Evolutionary conservation across 2,797 vertebrate species (phyloP), one percentile per base, ranked within the genome.

Genomic region (Alcedo quadribrachys): DNA sequence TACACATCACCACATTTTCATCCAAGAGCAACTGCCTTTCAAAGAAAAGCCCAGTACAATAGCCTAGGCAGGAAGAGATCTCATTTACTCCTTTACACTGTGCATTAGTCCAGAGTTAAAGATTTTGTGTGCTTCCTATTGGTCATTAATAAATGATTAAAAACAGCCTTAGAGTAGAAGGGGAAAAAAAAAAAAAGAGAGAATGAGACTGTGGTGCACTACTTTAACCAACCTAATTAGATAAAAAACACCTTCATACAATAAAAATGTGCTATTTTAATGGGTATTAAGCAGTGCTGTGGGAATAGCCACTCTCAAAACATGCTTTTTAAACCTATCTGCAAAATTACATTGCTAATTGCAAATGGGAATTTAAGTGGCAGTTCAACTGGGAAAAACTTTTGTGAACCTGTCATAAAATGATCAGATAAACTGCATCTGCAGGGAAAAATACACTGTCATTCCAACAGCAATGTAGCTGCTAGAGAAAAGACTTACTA

Each of bases 341-440:
- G 75, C 71, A 87, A 93, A 95, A 85, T 82, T 82, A 68, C 55
- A 66, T 27, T 75, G 65, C 66, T 92, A 89, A 95, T 89, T 91
- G 82, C 76, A 88, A 87, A 74, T 66, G 69, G 60, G 78, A 95
- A 85, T 90, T 85, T 85, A 93, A 90, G 73, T 54, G 28, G 69
- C 84, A 89, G 70, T 42, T 55, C 66, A 82, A 51, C 28, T 57
- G 79, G 63, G 76, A 94, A 87, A 92, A 94, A 92, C 79, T 81
- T 94, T 75, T 75, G 65, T 75, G 62, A 92, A 85, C 51, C 81
- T 89, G 86, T 75, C 84, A 89, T n/a, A 83, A 87, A 90, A 80
- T 5, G 35, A 91, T 81, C 66, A 78, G 86, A 80, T 86, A 84
- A 90, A 87, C 55, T 48, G 62, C 78, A 74, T 82, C 69, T 85